These are phyloP conservation scores for Desmophyllum pertusum DNA, from an alignment of 92 coral and sea anemone species.

Conservation along the genomic window DNA sequence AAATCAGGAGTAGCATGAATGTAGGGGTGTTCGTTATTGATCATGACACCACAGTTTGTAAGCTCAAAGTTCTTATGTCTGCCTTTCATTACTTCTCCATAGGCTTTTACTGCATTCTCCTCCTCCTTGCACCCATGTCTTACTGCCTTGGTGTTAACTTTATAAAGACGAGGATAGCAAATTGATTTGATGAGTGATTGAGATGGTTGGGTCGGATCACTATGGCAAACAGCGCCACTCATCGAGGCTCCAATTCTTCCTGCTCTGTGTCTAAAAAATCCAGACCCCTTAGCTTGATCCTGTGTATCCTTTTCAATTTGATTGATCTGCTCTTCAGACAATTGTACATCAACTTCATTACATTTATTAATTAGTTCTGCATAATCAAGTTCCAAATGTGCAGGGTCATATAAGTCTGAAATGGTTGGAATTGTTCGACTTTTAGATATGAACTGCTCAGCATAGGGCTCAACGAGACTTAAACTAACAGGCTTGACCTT, in stretches of 20 bases:
- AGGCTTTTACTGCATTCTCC: conserved; percentile 4
- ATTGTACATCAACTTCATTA: background rate
- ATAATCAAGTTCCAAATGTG: conserved; percentile 11
- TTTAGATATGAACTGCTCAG: conserved; percentile 21
- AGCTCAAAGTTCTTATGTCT: conserved; percentile 27
- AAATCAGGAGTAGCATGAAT: too few relatives aligned
- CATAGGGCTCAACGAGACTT: conserved; percentile 4
- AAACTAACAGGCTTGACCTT: background rate
- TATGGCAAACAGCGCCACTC: conserved; percentile 44
- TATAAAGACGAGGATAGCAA: conserved; percentile 52
- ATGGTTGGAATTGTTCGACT: conserved; percentile 1
- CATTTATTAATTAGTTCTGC: conserved; percentile 14
- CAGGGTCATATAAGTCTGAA: conserved; percentile 8
- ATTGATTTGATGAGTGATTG: conserved; percentile 43
- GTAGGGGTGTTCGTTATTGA: too few relatives aligned
- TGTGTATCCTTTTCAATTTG: conserved; percentile 46
- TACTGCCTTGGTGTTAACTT: conserved; percentile 31
- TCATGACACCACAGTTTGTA: conserved; percentile 40
- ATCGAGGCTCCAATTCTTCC: conserved; percentile 62
- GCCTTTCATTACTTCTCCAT: conserved; percentile 17
- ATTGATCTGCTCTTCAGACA: conserved; percentile 28
- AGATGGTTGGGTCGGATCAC: conserved; percentile 46
- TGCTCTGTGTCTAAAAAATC: conserved; percentile 59
- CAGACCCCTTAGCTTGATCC: conserved; percentile 35
- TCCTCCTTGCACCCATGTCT: conserved; percentile 45